Evolutionary conservation across 2,888 invertebrate species (phyloP), one percentile per base, ranked within the genome.

Genomic region (Nymphalis urticae): DNA sequence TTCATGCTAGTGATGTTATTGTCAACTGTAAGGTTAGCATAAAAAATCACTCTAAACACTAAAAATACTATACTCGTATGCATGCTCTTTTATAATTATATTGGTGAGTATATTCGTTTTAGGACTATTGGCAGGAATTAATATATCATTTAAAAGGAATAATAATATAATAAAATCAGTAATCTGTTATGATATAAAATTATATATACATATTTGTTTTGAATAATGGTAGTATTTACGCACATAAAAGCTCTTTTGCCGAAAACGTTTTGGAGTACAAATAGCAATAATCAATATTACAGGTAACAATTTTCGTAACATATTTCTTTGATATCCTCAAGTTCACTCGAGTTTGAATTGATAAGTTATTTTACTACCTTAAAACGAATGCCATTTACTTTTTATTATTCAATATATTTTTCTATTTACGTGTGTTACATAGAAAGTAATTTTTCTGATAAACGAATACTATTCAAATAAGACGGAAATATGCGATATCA

Each of bases 401-500:
- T 56, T 56, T 56, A 56, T 56, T 32, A 36, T 32, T 9, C 32
- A 8, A 8, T n/a, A n/a, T 0, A 9, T n/a, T 56, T 32, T 27
- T 17, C 9, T 56, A 2, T 27, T 27, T 27, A 27, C n/a, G 6
- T 32, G 17, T 56, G 9, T 32, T 32, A 50, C 17, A n/a, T 50
- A 50, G 27, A 54, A 56, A 56, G 24, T 13, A 10, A 51, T 51
- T 21, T 54, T 27, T 1, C 54, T 54, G 24, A 27, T 16, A 54
- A 54, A 7, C 13, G 24, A 27, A 27, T 27, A n/a, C 1, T 17
- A 32, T 32, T 32, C 24, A 27, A 53, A 24, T 13, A 53, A 13
- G 3, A 56, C n/a, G 32, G n/a, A 56, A 56, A 56, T n/a, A 56
- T 56, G 56, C 27, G n/a, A 36, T 56, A 36, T n/a, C 56, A 56